These are phyloP conservation scores for Euthynnus affinis DNA, from an alignment of 2,797 vertebrate genomes.

Conservation along the genomic window DNA sequence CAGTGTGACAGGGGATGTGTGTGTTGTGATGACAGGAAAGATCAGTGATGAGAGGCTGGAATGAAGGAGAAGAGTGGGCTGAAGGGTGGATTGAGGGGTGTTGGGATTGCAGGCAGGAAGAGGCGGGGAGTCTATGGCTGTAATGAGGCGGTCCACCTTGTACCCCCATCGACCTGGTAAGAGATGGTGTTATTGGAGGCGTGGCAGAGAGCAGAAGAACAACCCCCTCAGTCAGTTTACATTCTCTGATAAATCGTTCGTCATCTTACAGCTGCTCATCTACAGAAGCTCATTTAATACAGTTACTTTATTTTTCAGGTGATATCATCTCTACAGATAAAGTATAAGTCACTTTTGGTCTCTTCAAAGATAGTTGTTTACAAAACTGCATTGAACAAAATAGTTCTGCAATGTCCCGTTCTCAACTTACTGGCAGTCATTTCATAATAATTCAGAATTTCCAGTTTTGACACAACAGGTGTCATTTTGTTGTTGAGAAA, in stretches of 20 bases:
- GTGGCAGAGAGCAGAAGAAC: conserved; percentile 41
- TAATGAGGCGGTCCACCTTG: conserved; percentile 64
- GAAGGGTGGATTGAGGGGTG: conserved; percentile 50
- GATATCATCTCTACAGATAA: background rate
- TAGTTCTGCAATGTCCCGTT: conserved; percentile 25
- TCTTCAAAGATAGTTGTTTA: background rate
- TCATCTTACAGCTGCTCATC: conserved; percentile 17
- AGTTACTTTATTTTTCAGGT: conserved; percentile 4
- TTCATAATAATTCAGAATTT: conserved; percentile 55
- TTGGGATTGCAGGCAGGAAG: conserved; percentile 65
- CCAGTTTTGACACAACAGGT: conserved; percentile 70
- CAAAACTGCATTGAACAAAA: conserved; percentile 10
- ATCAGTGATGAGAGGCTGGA: conserved; percentile 80
- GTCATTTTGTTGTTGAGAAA: conserved; percentile 63
- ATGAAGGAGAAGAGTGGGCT: conserved; percentile 56
- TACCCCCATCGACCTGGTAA: conserved; percentile 50
- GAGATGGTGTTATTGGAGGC: conserved; percentile 38
- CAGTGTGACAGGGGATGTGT: conserved; percentile 72
- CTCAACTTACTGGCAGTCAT: conserved; percentile 42
- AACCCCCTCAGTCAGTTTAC: conserved; percentile 44
- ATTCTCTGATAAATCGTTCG: conserved; percentile 28
- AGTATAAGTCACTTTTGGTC: background rate
- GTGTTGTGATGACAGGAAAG: conserved; percentile 80
- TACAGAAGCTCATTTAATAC: background rate
- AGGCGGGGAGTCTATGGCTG: conserved; percentile 40